Base-by-base conservation (phyloP, 1,140 invertebrate species). In the Drosophila simulans region DNA sequence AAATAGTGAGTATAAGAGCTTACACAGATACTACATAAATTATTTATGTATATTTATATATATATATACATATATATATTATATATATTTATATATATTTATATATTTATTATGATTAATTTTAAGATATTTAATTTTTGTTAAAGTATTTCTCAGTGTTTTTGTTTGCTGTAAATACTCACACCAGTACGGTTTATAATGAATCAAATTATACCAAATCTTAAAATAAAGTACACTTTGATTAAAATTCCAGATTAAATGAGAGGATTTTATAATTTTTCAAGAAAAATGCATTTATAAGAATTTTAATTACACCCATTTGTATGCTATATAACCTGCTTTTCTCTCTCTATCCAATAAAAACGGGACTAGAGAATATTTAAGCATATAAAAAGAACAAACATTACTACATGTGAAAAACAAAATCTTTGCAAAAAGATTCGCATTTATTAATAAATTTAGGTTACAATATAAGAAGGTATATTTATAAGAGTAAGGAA, bases 371-470 rank as follows among this genome's bases (percentile, higher is more conserved):
- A 31, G 27, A 31, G 27, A 31, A 7, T 31, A 10, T 31, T 31
- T 31, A 31, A 31, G 31, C 7, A 31, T 13, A 17, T 11, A 49
- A 49, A 4, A 49, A 8, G 13, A 17, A 11, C 7, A 48, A 31
- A 31, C 31, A 31, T 31, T 7, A 31, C 31, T 10, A 10, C 8
- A 13, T 25, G 2, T 13, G 4, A 8, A 39, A 31, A 52, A 17
- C n/a, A 12, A 52, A 43, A 43, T 17, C 11, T 34, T 3, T 13
- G 12, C 11, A 25, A 20, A 4, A n/a, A 17, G 15, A 31, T 2
- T 64, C 81, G 82, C 81, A 85, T 85, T 85, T 86, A 83, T 74
- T 39, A 15, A 42, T 76, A 7, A 22, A 66, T 51, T 73, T 57
- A 43, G 45, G 62, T 62, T 66, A 42, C 17, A 45, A 54, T 15